These are phyloP conservation scores for Epistrophe grossulariae DNA, from an alignment of 2,888 invertebrate genomes.

Conservation along the genomic window DNA sequence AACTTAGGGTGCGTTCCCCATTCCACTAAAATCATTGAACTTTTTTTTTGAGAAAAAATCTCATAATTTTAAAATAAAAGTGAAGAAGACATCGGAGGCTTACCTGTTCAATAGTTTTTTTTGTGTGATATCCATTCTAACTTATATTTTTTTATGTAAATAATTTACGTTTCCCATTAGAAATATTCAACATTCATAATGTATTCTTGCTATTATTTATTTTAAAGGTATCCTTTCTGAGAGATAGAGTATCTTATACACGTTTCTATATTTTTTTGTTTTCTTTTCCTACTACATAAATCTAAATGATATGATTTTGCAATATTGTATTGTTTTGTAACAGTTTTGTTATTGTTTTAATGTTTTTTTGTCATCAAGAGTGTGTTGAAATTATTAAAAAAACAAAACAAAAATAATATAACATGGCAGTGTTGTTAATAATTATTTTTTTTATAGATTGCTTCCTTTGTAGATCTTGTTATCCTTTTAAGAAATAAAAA, in stretches of 20 bases:
- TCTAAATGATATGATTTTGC: slow-evolving; percentile 76
- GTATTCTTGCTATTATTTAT: slow-evolving; percentile 64
- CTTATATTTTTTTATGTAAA: slow-evolving; percentile 43
- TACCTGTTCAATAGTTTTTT: slow-evolving; percentile 47
- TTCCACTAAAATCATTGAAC: background rate
- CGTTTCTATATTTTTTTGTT: slow-evolving; percentile 66
- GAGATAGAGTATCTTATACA: slow-evolving; percentile 73
- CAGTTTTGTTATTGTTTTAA: slow-evolving; percentile 49
- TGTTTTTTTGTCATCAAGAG: slow-evolving; percentile 39
- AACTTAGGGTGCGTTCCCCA: background rate
- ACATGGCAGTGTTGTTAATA: slow-evolving; percentile 75
- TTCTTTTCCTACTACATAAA: slow-evolving; percentile 69
- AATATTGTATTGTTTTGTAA: slow-evolving; percentile 72
- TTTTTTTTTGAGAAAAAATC: background rate
- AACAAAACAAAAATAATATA: slow-evolving; percentile 49
- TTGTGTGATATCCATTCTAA: slow-evolving; percentile 60
- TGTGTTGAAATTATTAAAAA: slow-evolving; percentile 47
- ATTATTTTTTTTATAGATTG: slow-evolving; percentile 38
- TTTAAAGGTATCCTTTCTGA: slow-evolving; percentile 61
- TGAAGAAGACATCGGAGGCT: slow-evolving; percentile 9
- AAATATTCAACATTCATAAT: slow-evolving; percentile 67
- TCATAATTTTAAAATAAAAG: background rate
- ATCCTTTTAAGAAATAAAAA: slow-evolving; percentile 10
- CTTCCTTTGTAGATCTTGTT: slow-evolving; percentile 36
- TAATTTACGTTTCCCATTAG: slow-evolving; percentile 49